Conservation (phyloP, 1,140 invertebrate genomes). For the Drosophila tropicalis region DNA sequence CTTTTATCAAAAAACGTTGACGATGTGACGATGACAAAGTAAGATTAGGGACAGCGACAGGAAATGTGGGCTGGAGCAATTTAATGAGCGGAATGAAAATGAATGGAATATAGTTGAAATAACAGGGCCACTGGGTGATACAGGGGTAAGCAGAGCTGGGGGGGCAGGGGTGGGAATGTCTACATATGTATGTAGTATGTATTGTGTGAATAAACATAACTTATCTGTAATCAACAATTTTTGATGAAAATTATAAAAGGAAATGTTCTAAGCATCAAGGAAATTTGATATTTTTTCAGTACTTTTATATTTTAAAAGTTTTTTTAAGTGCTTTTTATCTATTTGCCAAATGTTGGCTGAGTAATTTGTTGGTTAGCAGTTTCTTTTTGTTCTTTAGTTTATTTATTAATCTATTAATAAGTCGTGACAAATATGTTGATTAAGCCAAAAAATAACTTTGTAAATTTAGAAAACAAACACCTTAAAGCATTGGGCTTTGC, state of each 20-base stretch:
- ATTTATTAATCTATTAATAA: no score
- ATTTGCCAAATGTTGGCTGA: not conserved
- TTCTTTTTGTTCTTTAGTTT: not conserved
- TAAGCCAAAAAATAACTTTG: no score
- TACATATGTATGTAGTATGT: not conserved
- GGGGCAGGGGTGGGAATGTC: not conserved
- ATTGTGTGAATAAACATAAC: conserved; percentile 1
- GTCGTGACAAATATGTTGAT: no score
- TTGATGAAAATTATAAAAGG: not conserved
- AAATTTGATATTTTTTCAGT: conserved; percentile 16
- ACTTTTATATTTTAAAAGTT: not conserved
- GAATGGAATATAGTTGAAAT: conserved; percentile 39
- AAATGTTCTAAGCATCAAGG: not conserved
- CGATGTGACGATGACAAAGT: conserved; percentile 49
- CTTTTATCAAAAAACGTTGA: conserved; percentile 18
- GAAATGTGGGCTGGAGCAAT: conserved; percentile 66
- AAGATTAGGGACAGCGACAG: conserved; percentile 62
- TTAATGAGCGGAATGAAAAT: conserved; percentile 55
- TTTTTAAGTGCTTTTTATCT: conserved; percentile 2
- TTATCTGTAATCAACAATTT: not conserved
- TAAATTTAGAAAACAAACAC: no score
- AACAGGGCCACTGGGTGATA: conserved; percentile 11
- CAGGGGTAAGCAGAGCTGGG: not conserved
- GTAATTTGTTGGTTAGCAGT: no score
- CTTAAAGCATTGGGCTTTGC: no score